phyloP scores from a whole-genome alignment of 2,888 invertebrate species.

The Orthosia gothica region DNA sequence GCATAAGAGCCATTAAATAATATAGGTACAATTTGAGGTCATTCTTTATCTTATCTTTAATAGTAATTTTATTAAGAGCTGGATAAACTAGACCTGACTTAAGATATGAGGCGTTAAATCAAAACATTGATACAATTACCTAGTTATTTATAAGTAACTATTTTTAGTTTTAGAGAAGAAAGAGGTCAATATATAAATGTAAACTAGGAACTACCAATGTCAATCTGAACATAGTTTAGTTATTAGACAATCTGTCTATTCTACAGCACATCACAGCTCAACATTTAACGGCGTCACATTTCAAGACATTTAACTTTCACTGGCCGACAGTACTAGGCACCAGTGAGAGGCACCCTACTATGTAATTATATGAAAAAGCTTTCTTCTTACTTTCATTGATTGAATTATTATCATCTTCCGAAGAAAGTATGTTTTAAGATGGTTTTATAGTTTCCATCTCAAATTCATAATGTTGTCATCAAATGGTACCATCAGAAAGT shows the following conservation, averaged over 20 bases:
- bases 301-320: conserved; percentile 64
- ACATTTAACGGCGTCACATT: conserved; percentile 37
- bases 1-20: background rate
- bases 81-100: conserved; percentile 3
- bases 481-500: background rate
- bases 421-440: conserved; percentile 7
- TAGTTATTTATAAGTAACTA: too few species aligned
- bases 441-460: background rate
- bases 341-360: conserved; percentile 50
- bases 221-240: background rate
- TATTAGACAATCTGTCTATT: background rate
- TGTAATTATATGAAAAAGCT: conserved; percentile 53
- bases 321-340: conserved; percentile 42
- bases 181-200: background rate
- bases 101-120: too few species aligned
- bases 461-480: background rate
- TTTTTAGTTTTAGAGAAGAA: too few species aligned
- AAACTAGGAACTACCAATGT: background rate
- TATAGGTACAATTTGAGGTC: conserved; percentile 10
- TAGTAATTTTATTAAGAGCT: background rate
- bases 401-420: conserved; percentile 26
- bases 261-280: conserved; percentile 21
- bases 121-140: too few species aligned
- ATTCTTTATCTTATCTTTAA: background rate
- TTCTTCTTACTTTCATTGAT: conserved; percentile 50